Percentiles rank a stretch among this genome's conserved stretches.
phyloP scores from a whole-genome alignment of 1,140 invertebrate genomes.

The Drosophila auraria region DNA sequence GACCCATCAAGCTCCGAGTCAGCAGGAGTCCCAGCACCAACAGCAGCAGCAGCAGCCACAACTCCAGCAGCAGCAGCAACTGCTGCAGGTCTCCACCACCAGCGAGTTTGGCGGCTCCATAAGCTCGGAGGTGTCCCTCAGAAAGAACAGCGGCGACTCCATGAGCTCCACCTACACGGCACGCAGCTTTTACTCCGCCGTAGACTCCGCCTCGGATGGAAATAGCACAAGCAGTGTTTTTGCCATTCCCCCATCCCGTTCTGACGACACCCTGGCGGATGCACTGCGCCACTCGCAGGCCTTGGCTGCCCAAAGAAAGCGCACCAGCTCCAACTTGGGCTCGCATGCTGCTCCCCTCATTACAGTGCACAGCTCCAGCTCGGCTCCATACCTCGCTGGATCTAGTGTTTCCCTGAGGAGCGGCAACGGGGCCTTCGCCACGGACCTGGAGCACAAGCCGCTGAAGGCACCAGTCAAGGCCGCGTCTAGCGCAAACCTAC shows the following conservation, averaged over 20 bases:
- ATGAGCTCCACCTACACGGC: slow-evolving; percentile 72
- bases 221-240: slow-evolving; percentile 76
- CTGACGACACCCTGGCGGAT: slow-evolving; percentile 90
- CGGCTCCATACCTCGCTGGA: slow-evolving; percentile 78
- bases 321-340: slow-evolving; percentile 85
- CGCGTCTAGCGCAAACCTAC: slow-evolving; percentile 72
- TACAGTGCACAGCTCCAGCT: slow-evolving; percentile 75
- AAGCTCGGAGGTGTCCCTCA: slow-evolving; percentile 86
- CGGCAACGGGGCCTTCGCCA: slow-evolving; percentile 62
- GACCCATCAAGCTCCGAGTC: slow-evolving; percentile 2
- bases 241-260: slow-evolving; percentile 90
- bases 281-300: slow-evolving; percentile 80
- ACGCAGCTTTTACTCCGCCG: slow-evolving; percentile 78
- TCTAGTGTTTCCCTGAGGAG: slow-evolving; percentile 72
- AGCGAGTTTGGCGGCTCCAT: slow-evolving; percentile 67
- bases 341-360: slow-evolving; percentile 61
- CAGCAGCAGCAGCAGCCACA: slow-evolving; percentile 33
- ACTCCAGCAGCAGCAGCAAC: slow-evolving; percentile 83
- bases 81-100: slow-evolving; percentile 86
- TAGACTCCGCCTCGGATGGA: slow-evolving; percentile 54
- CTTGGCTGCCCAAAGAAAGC: slow-evolving; percentile 73
- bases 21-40: slow-evolving; percentile 37
- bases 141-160: slow-evolving; percentile 89
- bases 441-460: slow-evolving; percentile 86
- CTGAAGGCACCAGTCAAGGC: slow-evolving; percentile 65